Base-by-base conservation (phyloP, 2,113 vertebrate species). In the Orthonyx spaldingii region DNA sequence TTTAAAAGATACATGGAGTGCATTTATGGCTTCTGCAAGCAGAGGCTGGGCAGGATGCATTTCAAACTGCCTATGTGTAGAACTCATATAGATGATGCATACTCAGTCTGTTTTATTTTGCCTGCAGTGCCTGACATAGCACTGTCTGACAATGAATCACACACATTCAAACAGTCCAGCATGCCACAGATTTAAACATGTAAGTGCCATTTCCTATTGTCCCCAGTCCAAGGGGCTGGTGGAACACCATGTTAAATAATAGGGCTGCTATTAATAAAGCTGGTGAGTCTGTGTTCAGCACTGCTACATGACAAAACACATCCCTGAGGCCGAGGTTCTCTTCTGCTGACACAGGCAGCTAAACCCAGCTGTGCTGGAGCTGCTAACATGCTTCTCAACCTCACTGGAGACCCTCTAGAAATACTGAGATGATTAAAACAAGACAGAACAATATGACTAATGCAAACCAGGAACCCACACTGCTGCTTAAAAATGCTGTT, bases 251-350 rank as follows among this genome's bases (percentile, higher is more conserved):
- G 46, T 74, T 90, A 93, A 97, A 95, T 94, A 94, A 86, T 70
- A 84, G 59, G 46, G 55, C 92, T 88, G 90, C 92, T 97, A 88
- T 94, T 97, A 94, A 90, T 92, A 90, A 92, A 95, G 82, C 68
- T 10, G 6, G 8, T 13, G 75, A 57, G 83, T 47, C 85, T 77
- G 79, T 80, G 46, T 77, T 92, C 80, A 66, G 78, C 55, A 13
- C 75, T 88, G 66, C 76, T 80, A 35, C 92, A 85, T 65, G 92
- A 93, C 70, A 86, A 83, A 88, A 96, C 83, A 74, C 37, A 96
- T 90, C 92, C 39, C 4, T 47, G 66, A 66, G 83, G 39, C 82
- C 4, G 13, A 80, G 70, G 55, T 70, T 93, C 68, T 77, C 88
- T 30, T 92, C 28, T 92, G 63, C 86, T 95, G 95, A 46, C 89